These are phyloP conservation scores for Formica aserva DNA, from an alignment of 2,888 invertebrate species.

Conservation along the genomic window DNA sequence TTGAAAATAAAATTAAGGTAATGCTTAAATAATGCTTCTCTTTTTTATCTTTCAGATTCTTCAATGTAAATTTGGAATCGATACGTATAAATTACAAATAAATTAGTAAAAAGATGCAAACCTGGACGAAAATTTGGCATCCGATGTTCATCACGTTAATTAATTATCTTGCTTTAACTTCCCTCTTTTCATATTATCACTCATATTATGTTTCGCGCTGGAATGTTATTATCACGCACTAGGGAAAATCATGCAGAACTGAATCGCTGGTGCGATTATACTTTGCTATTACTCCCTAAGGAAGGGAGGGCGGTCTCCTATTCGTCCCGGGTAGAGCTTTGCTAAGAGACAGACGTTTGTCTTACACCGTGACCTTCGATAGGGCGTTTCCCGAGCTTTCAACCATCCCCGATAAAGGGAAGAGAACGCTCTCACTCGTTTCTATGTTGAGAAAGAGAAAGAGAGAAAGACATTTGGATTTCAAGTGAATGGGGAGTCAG, in stretches of 20 bases:
- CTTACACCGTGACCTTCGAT: slow-evolving; percentile 39
- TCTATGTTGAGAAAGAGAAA: not conserved
- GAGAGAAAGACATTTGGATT: slow-evolving; percentile 53
- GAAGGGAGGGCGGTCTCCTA: not conserved
- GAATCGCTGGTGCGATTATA: slow-evolving; percentile 12
- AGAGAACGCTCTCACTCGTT: slow-evolving; percentile 26
- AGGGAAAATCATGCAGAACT: not conserved
- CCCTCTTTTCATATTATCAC: not conserved
- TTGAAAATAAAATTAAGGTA: not conserved
- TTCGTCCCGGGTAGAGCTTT: not conserved
- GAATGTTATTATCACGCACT: not conserved
- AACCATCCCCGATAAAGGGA: slow-evolving; percentile 36
- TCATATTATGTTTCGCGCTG: not conserved
- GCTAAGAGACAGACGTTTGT: slow-evolving; percentile 37
- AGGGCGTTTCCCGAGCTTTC: slow-evolving; percentile 38
- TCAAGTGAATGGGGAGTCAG: slow-evolving; percentile 27
- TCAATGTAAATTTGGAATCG: not conserved
- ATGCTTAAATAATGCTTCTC: not conserved
- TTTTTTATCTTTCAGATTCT: not conserved
- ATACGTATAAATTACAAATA: not conserved
- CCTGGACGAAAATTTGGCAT: not conserved
- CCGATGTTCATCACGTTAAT: not conserved
- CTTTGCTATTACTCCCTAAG: not conserved
- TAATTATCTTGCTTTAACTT: not conserved
- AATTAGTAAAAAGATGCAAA: not conserved